Evolutionary conservation across 2,888 invertebrate species (phyloP).

Genomic region (Agonopterix heracliana): DNA sequence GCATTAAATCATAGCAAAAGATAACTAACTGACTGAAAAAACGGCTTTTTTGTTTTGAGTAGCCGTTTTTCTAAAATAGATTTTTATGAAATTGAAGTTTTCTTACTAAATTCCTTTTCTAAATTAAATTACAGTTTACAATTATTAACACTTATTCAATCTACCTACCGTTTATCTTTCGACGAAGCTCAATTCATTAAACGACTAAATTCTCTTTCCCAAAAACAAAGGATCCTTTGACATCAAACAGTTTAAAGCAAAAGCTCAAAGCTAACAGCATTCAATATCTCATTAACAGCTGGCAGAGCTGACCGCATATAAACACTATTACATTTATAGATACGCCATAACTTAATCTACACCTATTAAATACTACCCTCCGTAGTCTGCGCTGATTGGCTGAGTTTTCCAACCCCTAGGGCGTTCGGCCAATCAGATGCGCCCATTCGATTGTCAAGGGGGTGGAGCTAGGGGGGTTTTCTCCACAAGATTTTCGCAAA

Average conservation of each 20-base stretch:
- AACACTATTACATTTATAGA: constrained; percentile 58
- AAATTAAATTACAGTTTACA: too few relatives aligned
- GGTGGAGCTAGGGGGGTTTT: constrained; percentile 69
- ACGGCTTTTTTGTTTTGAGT: too few relatives aligned
- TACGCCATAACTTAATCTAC: constrained; percentile 71
- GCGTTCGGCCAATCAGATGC: constrained; percentile 47
- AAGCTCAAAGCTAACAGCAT: constrained; percentile 7
- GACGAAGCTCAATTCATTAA: too few relatives aligned
- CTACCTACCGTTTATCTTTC: too few relatives aligned
- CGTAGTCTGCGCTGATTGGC: constrained; percentile 45
- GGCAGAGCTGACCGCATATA: constrained; percentile 52
- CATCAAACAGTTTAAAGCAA: too few relatives aligned
- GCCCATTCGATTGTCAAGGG: constrained; percentile 36
- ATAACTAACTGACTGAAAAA: too few relatives aligned
- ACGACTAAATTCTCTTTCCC: too few relatives aligned
- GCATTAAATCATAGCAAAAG: too few relatives aligned
- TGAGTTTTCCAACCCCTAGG: constrained; percentile 57
- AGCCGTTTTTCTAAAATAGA: too few relatives aligned
- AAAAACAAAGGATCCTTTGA: constrained; percentile 2
- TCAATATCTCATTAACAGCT: constrained; percentile 50
- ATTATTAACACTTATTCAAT: too few relatives aligned
- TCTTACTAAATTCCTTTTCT: too few relatives aligned
- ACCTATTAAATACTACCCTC: constrained; percentile 64
- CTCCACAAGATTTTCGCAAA: constrained; percentile 50
- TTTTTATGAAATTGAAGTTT: too few relatives aligned